Evolutionary conservation across 1,140 invertebrate genomes (phyloP), one percentile per base, ranked within the genome.

Genomic region (Drosophila repletoides): DNA sequence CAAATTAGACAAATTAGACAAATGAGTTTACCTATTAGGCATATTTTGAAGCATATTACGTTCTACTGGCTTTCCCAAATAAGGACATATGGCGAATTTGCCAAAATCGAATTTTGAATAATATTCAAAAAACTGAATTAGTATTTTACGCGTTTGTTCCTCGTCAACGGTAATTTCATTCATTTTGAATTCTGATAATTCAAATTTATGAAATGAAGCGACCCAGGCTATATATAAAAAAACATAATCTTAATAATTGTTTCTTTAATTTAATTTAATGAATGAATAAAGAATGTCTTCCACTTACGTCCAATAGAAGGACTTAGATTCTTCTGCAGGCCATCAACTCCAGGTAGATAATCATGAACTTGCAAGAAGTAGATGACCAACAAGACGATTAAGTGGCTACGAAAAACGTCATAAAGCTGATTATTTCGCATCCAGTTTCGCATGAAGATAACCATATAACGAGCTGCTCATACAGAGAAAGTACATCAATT

Each of bases 401-500:
- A 10, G n/a, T 74, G 41, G 5, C 36, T 58, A n/a, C 65, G 71
- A 31, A 75, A 74, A 2, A 0, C 0, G 0, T 0, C 2, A 0
- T 14, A 1, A 1, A 41, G n/a, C 2, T n/a, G 0, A 14, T 26
- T 17, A 5, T 7, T 14, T 3, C 26, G 2, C n/a, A 29, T 17
- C 72, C 71, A 74, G 5, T 7, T 34, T 9, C 58, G 22, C 19
- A 75, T 43, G 38, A 33, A 75, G 24, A 70, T 51, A 0, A 65
- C 58, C 72, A 75, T 75, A 33, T 74, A 75, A n/a, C 72, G 72
- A 15, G 65, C 72, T 73, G 22, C 0, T 7, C 1, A n/a, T n/a
- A n/a, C n/a, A n/a, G n/a, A n/a, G n/a, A 15, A 22, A 3, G 3
- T n/a, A n/a, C n/a, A 3, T 26, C 17, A 49, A 49, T 7, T 10